phyloP scores from a whole-genome alignment of 2,113 vertebrate genomes.

The Myrmophylax atrothorax region DNA sequence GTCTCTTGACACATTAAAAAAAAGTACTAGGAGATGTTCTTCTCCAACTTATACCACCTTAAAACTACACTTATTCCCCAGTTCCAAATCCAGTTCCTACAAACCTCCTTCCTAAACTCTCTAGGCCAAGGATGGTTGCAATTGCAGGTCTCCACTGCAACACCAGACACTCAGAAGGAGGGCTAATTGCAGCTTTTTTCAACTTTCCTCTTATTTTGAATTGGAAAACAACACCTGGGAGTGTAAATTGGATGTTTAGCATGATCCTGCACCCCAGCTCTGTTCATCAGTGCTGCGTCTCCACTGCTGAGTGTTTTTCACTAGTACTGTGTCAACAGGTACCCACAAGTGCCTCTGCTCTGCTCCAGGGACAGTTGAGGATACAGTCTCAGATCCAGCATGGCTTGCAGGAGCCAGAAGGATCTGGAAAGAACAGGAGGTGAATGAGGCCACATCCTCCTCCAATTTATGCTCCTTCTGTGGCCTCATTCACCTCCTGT shows the following conservation, averaged over 20 bases:
- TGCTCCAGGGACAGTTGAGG: background rate
- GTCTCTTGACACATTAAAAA: background rate
- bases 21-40: background rate
- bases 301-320: accelerated
- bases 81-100: background rate
- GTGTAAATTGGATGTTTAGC: background rate
- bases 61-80: background rate
- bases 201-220: background rate
- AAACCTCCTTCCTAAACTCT: background rate
- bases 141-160: background rate
- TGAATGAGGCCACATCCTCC: background rate
- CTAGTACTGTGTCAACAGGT: background rate
- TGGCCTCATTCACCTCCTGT: constrained; percentile 49
- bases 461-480: background rate
- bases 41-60: background rate
- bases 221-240: background rate
- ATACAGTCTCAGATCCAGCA: background rate
- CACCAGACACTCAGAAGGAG: background rate
- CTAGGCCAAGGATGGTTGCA: background rate
- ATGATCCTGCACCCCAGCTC: background rate
- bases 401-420: background rate
- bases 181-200: background rate
- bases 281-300: background rate
- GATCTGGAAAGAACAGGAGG: background rate
- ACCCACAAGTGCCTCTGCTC: background rate